A percentile compares a stretch with the other conserved stretches of the same genome.
Evolutionary conservation across 2,797 vertebrate genomes (phyloP).

Genomic region (Coluber constrictor): DNA sequence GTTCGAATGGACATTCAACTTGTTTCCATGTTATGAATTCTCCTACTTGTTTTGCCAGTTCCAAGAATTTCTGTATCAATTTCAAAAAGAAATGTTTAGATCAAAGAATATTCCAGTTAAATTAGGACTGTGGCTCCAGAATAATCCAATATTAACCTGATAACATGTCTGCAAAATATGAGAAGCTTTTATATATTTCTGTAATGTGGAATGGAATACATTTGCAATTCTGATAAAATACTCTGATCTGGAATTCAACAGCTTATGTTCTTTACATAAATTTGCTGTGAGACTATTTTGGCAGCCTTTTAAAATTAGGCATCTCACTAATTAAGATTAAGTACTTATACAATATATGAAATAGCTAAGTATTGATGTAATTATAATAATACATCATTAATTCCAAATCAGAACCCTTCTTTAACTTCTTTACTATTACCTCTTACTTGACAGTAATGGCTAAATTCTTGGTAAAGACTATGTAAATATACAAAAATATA

Average conservation of each 20-base stretch:
- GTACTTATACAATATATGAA: not conserved
- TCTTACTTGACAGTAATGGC: not conserved
- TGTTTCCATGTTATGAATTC: constrained; percentile 96
- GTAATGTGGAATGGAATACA: not conserved
- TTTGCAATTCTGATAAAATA: not conserved
- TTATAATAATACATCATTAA: not conserved
- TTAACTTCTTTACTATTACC: not conserved
- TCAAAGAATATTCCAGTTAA: not conserved
- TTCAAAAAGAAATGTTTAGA: constrained; percentile 41
- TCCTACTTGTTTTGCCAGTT: constrained; percentile 91
- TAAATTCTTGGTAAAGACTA: not conserved
- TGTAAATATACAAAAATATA: not conserved
- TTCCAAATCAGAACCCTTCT: not conserved
- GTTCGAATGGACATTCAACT: constrained; percentile 89
- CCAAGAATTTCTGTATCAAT: constrained; percentile 87
- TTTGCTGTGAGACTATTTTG: not conserved
- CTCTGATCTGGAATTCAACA: not conserved
- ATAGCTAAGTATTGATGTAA: not conserved
- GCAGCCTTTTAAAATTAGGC: not conserved
- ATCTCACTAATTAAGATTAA: not conserved
- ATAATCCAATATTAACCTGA: not conserved
- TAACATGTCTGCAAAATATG: not conserved
- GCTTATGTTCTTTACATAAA: not conserved
- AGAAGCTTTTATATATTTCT: not conserved
- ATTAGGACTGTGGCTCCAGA: not conserved